Evolutionary conservation across 2,888 invertebrate genomes (phyloP), one percentile per base, ranked within the genome.

Genomic region (Ophion ellenae): DNA sequence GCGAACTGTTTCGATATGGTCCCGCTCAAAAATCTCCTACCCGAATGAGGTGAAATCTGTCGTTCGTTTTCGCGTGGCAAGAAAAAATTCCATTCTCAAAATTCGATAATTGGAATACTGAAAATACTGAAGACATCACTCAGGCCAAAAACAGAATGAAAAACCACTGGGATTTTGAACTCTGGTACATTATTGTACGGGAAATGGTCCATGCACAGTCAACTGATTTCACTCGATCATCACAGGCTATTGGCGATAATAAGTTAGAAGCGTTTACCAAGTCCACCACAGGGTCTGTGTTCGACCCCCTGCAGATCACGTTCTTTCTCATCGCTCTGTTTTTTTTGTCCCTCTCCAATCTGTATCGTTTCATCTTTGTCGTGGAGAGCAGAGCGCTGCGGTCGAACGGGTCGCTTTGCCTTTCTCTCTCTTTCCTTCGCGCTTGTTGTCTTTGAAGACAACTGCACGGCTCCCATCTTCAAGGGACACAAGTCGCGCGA

Each of bases 401-500:
- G 57, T 61, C 66, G 61, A 67, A 70, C 82, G 79, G 75, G 75
- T 71, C 83, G 67, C 67, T 80, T 69, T 45, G 11, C 6, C 36
- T 78, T 32, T 45, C 53, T 20, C 63, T 36, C 73, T 5, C 32
- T 57, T 36, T 73, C 57, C 20, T 36, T 57, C 59, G 24, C 10
- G 9, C 61, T 6, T 10, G 20, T 11, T 61, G 24, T 61, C 24
- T 61, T 20, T 28, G 45, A 74, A 61, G 45, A 61, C 36, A 78
- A 79, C 63, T 14, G 45, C 75, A n/a, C 14, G 10, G 45, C 64
- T 64, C 28, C 20, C 28, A 24, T 64, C 20, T 61, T 86, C 82
- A 70, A 63, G 81, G 88, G 89, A 91, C 90, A 91, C 91, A 91
- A 92, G 90, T 90, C 89, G 88, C 89, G 88, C 90, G 88, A 90